Evolutionary conservation across 2,888 invertebrate species (phyloP).

Genomic region (Tetragnatha montana): DNA sequence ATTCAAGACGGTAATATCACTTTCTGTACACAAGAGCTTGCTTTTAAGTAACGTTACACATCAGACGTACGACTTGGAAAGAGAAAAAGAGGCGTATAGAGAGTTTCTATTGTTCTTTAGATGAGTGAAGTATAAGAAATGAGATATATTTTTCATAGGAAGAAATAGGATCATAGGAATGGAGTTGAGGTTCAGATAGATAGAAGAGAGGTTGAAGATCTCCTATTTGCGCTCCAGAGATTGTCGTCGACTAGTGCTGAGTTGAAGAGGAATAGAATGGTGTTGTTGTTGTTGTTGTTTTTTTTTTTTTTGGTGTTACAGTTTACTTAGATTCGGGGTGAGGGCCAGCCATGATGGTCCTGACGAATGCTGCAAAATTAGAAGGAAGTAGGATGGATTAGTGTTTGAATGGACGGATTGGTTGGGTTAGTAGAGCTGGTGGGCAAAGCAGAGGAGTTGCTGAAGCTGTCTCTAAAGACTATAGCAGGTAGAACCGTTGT

Average conservation of each 20-base stretch:
- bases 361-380: conserved; percentile 63
- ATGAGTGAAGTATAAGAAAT: background rate
- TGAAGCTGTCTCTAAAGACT: background rate
- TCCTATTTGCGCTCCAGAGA: conserved; percentile 43
- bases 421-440: conserved; percentile 24
- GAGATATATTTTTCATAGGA: background rate
- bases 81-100: background rate
- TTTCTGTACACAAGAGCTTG: background rate
- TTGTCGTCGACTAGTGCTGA: background rate
- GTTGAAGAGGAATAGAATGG: background rate
- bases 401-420: background rate
- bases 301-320: background rate
- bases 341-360: conserved; percentile 63
- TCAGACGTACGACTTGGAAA: background rate
- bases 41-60: background rate
- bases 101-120: background rate
- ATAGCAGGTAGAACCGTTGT: background rate
- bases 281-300: too few species aligned
- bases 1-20: background rate
- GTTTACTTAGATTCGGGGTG: conserved; percentile 58
- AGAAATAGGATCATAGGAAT: conserved; percentile 69
- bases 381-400: conserved; percentile 22
- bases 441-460: conserved; percentile 11
- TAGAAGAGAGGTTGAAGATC: conserved; percentile 18
- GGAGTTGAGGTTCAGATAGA: background rate